Conservation (phyloP, 2,113 vertebrate species). For the Eubucco bourcierii region DNA sequence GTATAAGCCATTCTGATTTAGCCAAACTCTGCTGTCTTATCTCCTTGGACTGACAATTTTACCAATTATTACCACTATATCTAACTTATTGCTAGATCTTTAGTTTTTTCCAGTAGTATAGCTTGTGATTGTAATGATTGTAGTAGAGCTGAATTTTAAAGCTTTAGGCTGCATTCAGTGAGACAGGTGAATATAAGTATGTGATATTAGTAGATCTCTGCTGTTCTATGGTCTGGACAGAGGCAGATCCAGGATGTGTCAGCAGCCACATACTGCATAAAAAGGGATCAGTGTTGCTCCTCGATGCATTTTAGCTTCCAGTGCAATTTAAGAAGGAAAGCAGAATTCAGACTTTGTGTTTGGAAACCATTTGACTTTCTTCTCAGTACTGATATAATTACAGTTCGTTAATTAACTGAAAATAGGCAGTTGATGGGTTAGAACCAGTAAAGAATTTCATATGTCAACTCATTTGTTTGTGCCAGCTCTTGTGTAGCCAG, state of each 20-base stretch:
- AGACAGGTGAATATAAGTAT: background rate
- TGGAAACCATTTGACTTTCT: background rate
- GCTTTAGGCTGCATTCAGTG: background rate
- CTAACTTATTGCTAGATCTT: background rate
- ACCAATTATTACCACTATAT: background rate
- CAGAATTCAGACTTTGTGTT: background rate
- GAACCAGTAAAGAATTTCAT: background rate
- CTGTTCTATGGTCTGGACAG: background rate
- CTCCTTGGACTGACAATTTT: background rate
- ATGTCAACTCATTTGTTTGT: background rate
- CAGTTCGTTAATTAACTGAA: background rate
- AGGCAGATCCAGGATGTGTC: background rate
- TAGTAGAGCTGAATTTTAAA: background rate
- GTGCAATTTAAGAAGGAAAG: background rate
- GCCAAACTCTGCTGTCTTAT: background rate
- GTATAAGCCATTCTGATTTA: background rate
- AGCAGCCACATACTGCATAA: rapidly evolving
- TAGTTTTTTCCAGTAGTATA: background rate
- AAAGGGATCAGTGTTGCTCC: background rate
- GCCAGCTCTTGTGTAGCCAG: background rate
- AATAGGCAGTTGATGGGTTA: background rate
- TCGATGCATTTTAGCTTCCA: background rate
- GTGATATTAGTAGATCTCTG: background rate
- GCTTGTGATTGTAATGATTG: rapidly evolving
- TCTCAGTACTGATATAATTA: background rate